These are phyloP conservation scores for Caenorhabditis briggsae DNA, from an alignment of 1,140 invertebrate genomes.

Conservation along the genomic window DNA sequence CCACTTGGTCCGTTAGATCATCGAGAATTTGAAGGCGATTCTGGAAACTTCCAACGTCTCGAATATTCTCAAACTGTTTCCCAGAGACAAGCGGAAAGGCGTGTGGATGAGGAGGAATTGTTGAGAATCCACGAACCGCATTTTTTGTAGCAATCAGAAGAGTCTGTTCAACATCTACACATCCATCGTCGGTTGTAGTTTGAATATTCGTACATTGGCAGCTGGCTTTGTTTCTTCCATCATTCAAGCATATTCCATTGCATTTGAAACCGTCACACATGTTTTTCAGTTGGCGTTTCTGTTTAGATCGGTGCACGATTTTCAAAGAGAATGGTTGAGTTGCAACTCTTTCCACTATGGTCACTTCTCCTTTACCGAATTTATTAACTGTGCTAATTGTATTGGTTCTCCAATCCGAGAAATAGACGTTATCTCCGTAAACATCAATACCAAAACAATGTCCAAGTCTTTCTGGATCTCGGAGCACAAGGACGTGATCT, in stretches of 20 bases:
- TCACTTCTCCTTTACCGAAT: conserved; percentile 82
- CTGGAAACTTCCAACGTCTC: conserved; percentile 42
- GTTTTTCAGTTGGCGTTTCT: conserved; percentile 81
- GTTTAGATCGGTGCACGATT: conserved; percentile 86
- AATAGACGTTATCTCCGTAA: conserved; percentile 89
- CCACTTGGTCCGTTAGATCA: not conserved
- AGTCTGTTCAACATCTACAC: conserved; percentile 56
- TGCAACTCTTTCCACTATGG: conserved; percentile 81
- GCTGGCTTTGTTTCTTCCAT: conserved; percentile 31
- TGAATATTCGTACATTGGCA: conserved; percentile 17
- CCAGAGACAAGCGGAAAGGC: conserved; percentile 58
- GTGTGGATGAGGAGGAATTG: conserved; percentile 20
- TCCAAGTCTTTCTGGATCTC: conserved; percentile 80
- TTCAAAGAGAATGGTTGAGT: conserved; percentile 89
- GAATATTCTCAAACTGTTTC: conserved; percentile 59
- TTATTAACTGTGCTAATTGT: conserved; percentile 84
- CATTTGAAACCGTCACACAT: conserved; percentile 83
- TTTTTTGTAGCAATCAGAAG: conserved; percentile 59
- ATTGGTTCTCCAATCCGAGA: conserved; percentile 93
- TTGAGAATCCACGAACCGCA: conserved; percentile 56
- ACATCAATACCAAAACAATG: conserved; percentile 90
- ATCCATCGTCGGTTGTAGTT: conserved; percentile 73
- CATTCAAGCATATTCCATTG: conserved; percentile 82
- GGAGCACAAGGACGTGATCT: conserved; percentile 80
- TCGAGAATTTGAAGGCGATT: conserved; percentile 39